A percentile compares a stretch with the other conserved stretches of the same genome.
phyloP scores from a whole-genome alignment of 2,113 vertebrate genomes.

The Corvus cornix region DNA sequence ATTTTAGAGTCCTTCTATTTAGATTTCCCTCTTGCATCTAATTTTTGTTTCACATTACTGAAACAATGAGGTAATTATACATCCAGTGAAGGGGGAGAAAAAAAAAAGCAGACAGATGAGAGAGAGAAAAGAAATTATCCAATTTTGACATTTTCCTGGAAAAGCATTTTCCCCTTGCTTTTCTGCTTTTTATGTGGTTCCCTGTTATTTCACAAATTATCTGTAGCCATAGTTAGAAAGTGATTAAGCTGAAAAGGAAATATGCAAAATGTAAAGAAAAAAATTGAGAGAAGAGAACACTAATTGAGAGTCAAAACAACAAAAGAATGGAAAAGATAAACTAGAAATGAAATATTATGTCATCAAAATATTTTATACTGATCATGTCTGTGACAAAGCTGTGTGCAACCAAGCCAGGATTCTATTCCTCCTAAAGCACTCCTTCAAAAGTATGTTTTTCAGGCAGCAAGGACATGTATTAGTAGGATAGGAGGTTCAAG shows the following conservation, averaged over 20 bases:
- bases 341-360: not conserved
- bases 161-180: constrained; percentile 18
- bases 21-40: constrained; percentile 60
- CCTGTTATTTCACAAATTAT: constrained; percentile 48
- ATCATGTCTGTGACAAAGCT: not conserved
- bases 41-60: constrained; percentile 71
- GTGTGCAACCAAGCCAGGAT: not conserved
- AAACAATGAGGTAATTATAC: constrained; percentile 71
- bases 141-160: constrained; percentile 51
- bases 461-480: not conserved
- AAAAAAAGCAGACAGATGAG: not conserved
- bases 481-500: constrained; percentile 24
- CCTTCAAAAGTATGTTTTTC: constrained; percentile 27
- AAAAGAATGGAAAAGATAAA: not conserved
- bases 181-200: constrained; percentile 8
- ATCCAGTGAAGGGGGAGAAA: not conserved
- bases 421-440: not conserved
- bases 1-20: constrained; percentile 67
- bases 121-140: constrained; percentile 28
- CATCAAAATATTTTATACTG: constrained; percentile 14
- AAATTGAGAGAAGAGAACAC: not conserved
- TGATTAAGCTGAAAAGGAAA: constrained; percentile 39
- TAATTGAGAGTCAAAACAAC: not conserved
- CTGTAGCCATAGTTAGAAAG: not conserved
- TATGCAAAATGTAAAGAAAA: not conserved